Conservation (phyloP, 2,888 invertebrate genomes). For the Acrocera orbiculus region DNA sequence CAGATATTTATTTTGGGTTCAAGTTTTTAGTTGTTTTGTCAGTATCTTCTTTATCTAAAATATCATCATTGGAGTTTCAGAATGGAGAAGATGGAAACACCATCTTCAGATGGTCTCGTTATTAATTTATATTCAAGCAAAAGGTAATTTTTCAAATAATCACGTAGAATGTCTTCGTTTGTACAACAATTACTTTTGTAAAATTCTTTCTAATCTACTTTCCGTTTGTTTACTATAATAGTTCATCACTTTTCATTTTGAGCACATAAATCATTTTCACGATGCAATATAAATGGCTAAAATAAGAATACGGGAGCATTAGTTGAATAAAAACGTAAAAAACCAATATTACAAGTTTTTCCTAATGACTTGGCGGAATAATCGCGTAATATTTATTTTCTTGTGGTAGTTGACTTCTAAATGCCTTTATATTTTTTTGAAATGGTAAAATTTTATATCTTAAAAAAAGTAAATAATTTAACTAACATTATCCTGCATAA, state of each 20-base stretch:
- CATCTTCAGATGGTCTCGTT: constrained; percentile 21
- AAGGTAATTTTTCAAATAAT: constrained; percentile 24
- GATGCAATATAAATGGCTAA: constrained; percentile 23
- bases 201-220: constrained; percentile 68
- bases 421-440: constrained; percentile 46
- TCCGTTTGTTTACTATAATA: constrained; percentile 77
- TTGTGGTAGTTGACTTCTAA: constrained; percentile 61
- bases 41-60: constrained; percentile 16
- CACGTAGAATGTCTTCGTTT: neutral
- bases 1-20: too few relatives aligned
- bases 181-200: constrained; percentile 50
- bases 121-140: constrained; percentile 41
- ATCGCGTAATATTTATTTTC: constrained; percentile 63
- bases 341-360: constrained; percentile 24
- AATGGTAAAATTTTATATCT: neutral
- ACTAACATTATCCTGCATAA: constrained; percentile 29
- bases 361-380: constrained; percentile 48
- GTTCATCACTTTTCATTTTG: constrained; percentile 54
- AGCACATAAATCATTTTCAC: constrained; percentile 49
- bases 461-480: too few relatives aligned
- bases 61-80: too few relatives aligned
- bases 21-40: constrained; percentile 27
- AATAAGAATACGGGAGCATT: neutral
- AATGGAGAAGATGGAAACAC: constrained; percentile 12
- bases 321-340: neutral